Base-by-base conservation (phyloP, 2,888 invertebrate species). In the Drosophila neonasuta region DNA sequence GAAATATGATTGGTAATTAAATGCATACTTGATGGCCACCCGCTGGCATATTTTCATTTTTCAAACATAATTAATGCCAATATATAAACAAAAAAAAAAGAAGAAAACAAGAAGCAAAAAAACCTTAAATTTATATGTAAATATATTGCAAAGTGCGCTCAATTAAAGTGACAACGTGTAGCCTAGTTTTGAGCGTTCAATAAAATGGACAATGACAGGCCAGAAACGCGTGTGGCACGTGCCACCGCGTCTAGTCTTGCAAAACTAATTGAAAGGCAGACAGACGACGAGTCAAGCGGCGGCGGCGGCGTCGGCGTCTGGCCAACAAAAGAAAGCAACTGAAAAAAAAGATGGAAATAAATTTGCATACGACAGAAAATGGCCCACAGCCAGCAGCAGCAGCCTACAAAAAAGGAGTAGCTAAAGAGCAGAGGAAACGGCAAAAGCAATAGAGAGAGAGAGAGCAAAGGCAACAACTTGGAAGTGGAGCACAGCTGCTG, bases 1-100 rank as follows among this genome's bases (percentile, higher is more conserved):
- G 80, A 87, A 87, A 79, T 87, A 84, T 85, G 87, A 83, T 87
- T 86, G 86, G 72, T 74, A 87, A 83, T 87, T 87, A 85, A 82
- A 75, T 62, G 72, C 74, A 71, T 74, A 79, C 74, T 86, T 79
- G 66, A 84, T 72, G 57, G 56, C 20, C 71, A 52, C 54, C 24
- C 67, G 49, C n/a, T 70, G 71, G 79, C 86, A 84, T 86, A 86
- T 81, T 85, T 74, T 52, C 49, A 54, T 62, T 70, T 67, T 68
- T 58, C 55, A 64, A 77, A 67, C 54, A 73, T 77, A 77, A 78
- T 81, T 75, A 75, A 81, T 66, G 59, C 61, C 71, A 59, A 61
- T 72, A 49, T 48, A 45, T 50, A 61, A 69, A 68, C 61, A 69
- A 49, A 56, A 61, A 15, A 15, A 15, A 15, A 11, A 58, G 29